phyloP scores from a whole-genome alignment of 2,113 vertebrate genomes.

The Mus musculus region DNA sequence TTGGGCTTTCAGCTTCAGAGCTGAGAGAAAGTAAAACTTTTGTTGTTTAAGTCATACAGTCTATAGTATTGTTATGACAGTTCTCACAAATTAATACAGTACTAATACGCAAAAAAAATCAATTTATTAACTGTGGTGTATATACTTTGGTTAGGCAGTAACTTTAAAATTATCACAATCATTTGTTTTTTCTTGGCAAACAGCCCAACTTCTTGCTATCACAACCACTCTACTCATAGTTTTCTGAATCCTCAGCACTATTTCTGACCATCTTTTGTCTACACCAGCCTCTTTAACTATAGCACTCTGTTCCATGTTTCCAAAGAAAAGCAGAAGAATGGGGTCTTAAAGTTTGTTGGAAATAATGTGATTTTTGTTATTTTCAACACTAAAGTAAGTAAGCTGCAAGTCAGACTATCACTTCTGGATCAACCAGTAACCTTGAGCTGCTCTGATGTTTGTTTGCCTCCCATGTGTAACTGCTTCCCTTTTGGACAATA shows the following conservation, averaged over 20 bases:
- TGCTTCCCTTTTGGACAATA: not conserved
- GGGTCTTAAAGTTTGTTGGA: not conserved
- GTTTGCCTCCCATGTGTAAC: not conserved
- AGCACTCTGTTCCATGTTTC: not conserved
- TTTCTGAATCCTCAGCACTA: not conserved
- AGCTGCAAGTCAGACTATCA: not conserved
- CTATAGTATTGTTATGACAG: not conserved
- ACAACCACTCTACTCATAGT: not conserved
- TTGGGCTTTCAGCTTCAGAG: not conserved
- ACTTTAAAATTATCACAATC: not conserved
- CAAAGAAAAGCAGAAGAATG: conserved; percentile 16
- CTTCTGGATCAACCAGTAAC: not conserved
- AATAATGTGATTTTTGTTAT: not conserved
- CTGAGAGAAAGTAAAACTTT: conserved; percentile 8
- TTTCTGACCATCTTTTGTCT: conserved; percentile 16
- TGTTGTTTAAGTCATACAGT: not conserved
- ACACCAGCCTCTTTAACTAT: not conserved
- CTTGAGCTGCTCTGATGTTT: conserved; percentile 17
- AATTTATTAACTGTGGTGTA: not conserved
- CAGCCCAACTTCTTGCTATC: not conserved
- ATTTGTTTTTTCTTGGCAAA: not conserved
- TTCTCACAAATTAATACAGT: not conserved
- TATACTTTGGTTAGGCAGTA: not conserved
- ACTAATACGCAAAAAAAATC: not conserved
- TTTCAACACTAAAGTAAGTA: not conserved